Conservation (phyloP, 2,797 vertebrate species). For the Paramormyrops hopkinsi region DNA sequence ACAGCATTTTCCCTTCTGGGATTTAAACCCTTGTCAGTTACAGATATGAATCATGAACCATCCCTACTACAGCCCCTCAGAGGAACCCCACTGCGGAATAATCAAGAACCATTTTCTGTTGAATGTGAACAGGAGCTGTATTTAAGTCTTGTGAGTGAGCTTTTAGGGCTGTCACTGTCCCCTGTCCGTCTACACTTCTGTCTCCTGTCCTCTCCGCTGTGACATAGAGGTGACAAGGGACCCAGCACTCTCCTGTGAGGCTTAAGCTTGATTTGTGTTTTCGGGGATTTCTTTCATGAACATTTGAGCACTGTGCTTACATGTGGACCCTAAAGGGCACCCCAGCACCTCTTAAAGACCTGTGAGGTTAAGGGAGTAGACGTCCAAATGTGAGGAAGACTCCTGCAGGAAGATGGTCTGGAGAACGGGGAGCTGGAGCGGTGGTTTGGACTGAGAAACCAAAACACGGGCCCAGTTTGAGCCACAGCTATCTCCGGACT, state of each 20-base stretch:
- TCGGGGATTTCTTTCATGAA: neutral
- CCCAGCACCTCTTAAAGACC: neutral
- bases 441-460: neutral
- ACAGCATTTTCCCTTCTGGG: neutral
- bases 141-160: neutral
- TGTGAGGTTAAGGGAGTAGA: neutral
- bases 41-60: neutral
- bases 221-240: neutral
- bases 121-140: neutral
- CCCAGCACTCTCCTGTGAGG: neutral
- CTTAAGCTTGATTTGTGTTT: neutral
- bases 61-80: neutral
- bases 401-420: neutral
- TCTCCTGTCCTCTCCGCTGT: neutral
- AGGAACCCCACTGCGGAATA: neutral
- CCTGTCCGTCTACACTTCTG: neutral
- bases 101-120: neutral
- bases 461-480: neutral
- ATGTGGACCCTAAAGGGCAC: neutral
- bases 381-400: neutral
- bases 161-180: neutral
- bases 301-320: neutral
- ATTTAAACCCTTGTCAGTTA: neutral
- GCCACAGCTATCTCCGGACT: neutral
- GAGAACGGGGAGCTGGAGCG: neutral